A percentile compares a stretch with the other conserved stretches of the same genome.
phyloP scores from a whole-genome alignment of 2,888 invertebrate species.

The Thecophora atra region DNA sequence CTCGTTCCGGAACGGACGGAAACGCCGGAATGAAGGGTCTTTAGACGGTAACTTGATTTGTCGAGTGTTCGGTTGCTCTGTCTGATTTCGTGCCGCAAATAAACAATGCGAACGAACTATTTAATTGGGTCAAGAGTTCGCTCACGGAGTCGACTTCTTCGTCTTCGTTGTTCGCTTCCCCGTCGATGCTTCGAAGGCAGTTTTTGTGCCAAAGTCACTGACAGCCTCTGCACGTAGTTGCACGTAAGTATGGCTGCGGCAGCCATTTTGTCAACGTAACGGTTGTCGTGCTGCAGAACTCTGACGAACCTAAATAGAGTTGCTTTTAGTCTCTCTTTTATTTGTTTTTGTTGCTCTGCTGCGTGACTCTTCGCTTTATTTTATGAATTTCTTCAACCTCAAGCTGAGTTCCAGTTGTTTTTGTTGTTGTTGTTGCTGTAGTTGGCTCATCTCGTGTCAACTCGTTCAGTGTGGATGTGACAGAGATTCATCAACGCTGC shows the following conservation, averaged over 20 bases:
- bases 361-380: neutral
- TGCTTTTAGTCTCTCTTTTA: too few relatives aligned
- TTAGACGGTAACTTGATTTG: too few relatives aligned
- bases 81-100: conserved; percentile 1
- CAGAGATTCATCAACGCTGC: neutral
- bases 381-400: conserved; percentile 5
- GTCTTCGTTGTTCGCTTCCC: neutral
- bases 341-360: neutral
- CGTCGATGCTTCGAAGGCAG: neutral
- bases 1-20: too few relatives aligned
- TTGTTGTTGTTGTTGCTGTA: conserved; percentile 49
- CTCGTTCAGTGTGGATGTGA: neutral
- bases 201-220: conserved; percentile 28
- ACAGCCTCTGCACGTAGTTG: neutral
- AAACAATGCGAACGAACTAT: neutral
- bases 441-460: neutral
- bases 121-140: conserved; percentile 34
- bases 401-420: conserved; percentile 33
- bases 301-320: too few relatives aligned
- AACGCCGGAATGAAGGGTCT: too few relatives aligned
- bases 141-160: neutral
- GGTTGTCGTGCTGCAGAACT: conserved; percentile 24
- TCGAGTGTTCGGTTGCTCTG: neutral
- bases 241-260: conserved; percentile 3
- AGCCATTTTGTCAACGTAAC: conserved; percentile 25